Evolutionary conservation across 1,140 invertebrate species (phyloP).

Genomic region (Gryllus bimaculatus): DNA sequence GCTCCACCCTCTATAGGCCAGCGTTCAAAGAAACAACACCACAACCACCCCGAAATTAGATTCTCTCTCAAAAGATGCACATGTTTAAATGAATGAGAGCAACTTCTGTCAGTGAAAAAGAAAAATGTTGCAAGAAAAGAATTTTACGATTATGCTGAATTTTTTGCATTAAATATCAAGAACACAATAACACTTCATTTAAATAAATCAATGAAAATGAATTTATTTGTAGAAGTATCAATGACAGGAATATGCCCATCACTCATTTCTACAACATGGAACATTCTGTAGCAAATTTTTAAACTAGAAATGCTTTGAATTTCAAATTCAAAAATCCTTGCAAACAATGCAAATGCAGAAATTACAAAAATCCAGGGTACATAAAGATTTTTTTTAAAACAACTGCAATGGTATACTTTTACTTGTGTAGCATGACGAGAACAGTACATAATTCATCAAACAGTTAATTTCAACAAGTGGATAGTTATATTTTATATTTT

Average conservation of each 20-base stretch:
- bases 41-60: constrained; percentile 14
- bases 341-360: not conserved
- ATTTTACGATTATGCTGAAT: no score
- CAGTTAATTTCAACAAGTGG: no score
- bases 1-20: constrained; percentile 26
- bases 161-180: no score
- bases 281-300: not conserved
- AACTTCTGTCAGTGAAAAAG: not conserved
- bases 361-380: not conserved
- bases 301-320: not conserved
- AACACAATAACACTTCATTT: no score
- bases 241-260: not conserved
- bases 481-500: no score
- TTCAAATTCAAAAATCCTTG: not conserved
- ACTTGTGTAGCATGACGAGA: not conserved
- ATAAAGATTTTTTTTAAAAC: not conserved
- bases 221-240: not conserved
- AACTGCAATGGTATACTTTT: not conserved
- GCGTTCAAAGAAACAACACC: constrained; percentile 18
- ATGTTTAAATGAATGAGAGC: not conserved
- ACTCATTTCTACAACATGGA: not conserved
- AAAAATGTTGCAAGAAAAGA: no score
- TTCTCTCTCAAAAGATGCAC: not conserved
- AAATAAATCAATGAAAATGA: no score
- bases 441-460: not conserved